phyloP scores from a whole-genome alignment of 2,113 vertebrate genomes.

The Coreoperca whiteheadi region DNA sequence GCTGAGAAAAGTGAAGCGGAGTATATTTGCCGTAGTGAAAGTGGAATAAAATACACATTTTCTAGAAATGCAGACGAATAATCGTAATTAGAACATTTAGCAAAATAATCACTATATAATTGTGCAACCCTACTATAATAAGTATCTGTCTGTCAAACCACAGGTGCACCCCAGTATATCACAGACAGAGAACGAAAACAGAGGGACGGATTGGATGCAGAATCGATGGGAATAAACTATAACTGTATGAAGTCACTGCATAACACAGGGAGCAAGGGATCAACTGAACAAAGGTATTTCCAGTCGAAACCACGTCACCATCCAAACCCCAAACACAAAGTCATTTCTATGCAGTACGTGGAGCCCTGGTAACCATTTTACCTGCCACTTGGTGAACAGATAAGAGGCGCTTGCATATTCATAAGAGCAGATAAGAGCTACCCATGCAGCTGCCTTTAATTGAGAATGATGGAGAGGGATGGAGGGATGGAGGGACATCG shows the following conservation, averaged over 20 bases:
- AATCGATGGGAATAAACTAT: not conserved
- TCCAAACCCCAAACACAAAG: slow-evolving; percentile 23
- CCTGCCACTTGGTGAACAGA: slow-evolving; percentile 64
- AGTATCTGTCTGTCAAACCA: not conserved
- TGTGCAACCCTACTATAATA: not conserved
- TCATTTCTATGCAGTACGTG: slow-evolving; percentile 55
- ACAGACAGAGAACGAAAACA: not conserved
- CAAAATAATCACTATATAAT: not conserved
- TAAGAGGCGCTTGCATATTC: slow-evolving; percentile 82
- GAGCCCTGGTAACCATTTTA: slow-evolving; percentile 61
- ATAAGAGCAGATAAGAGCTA: slow-evolving; percentile 82
- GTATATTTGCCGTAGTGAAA: not conserved
- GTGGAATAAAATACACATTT: not conserved
- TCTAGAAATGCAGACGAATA: not conserved
- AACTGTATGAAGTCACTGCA: not conserved
- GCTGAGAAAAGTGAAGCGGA: not conserved
- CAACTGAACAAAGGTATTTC: slow-evolving; percentile 36
- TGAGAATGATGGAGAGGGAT: slow-evolving; percentile 84
- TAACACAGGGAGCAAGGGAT: slow-evolving; percentile 3
- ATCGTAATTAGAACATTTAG: not conserved
- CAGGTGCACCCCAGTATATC: not conserved
- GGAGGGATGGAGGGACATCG: slow-evolving; percentile 67
- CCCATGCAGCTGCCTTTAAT: slow-evolving; percentile 80
- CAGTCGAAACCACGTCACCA: slow-evolving; percentile 12
- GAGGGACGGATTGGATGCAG: not conserved